Conservation (phyloP, 30 jellyfish, hydroid and myxozoan genomes). For the Aurelia sp. region DNA sequence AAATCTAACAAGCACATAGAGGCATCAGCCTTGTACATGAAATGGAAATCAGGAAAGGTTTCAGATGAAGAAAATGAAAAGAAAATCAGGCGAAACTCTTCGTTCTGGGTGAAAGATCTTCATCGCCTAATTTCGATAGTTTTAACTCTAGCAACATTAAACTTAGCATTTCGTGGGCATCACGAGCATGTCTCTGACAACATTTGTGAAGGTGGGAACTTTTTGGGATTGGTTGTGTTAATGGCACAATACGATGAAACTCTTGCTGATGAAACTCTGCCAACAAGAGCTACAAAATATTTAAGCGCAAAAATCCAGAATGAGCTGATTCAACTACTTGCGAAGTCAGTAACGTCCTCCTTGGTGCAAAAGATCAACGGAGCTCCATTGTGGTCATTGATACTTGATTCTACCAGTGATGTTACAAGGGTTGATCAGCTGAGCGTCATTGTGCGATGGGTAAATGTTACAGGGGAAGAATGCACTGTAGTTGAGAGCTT, state of each 20-base stretch:
- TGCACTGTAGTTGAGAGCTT: constrained; percentile 13
- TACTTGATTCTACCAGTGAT: constrained; percentile 41
- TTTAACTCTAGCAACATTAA: constrained; percentile 29
- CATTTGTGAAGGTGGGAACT: constrained; percentile 56
- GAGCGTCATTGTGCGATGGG: constrained; percentile 26
- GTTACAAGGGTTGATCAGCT: constrained; percentile 15
- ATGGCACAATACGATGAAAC: constrained; percentile 50
- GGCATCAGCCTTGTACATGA: too few species aligned
- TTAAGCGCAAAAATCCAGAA: constrained; percentile 50
- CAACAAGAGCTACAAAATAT: constrained; percentile 35
- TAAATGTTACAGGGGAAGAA: constrained; percentile 2
- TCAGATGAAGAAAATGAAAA: neutral
- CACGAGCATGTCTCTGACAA: constrained; percentile 30
- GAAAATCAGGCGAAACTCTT: constrained; percentile 7
- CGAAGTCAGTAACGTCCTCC: constrained; percentile 36
- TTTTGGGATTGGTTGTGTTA: constrained; percentile 48
- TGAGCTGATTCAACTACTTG: constrained; percentile 38
- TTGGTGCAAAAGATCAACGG: constrained; percentile 26
- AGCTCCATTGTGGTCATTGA: constrained; percentile 23
- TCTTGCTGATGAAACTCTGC: constrained; percentile 39
- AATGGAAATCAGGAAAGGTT: too few species aligned
- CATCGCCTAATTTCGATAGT: constrained; percentile 33
- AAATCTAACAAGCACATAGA: too few species aligned
- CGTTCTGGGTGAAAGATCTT: constrained; percentile 57
- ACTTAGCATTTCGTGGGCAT: constrained; percentile 40